Evolutionary conservation across 1,140 invertebrate species (phyloP).

Genomic region (Himalopsyche phryganea): DNA sequence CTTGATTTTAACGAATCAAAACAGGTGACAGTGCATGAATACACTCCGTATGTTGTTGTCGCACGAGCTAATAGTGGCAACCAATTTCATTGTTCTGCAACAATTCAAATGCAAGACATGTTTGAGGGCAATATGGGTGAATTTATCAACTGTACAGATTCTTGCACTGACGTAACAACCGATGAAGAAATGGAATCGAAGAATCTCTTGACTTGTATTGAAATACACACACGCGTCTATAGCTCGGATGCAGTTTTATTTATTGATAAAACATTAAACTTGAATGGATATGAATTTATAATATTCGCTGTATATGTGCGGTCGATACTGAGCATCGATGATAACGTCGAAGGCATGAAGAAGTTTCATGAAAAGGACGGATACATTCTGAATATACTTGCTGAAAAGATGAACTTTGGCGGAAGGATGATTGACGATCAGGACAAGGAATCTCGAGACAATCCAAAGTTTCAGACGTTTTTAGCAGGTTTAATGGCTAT

Average conservation of each 20-base stretch:
- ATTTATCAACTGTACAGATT: constrained; percentile 12
- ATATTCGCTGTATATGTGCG: constrained; percentile 9
- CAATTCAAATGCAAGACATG: constrained; percentile 6
- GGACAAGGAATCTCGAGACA: not conserved
- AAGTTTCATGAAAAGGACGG: constrained; percentile 26
- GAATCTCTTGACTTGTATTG: constrained; percentile 8
- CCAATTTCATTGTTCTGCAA: constrained; percentile 17
- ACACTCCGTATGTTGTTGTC: constrained; percentile 6
- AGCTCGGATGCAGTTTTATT: not conserved
- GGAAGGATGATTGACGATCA: constrained; percentile 1
- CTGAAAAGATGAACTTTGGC: constrained; percentile 24
- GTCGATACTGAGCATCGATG: constrained; percentile 4
- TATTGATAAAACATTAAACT: constrained; percentile 7
- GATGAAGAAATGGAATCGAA: not conserved
- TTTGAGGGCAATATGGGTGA: constrained; percentile 11
- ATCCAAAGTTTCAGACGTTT: constrained; percentile 6
- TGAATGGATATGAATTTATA: constrained; percentile 13
- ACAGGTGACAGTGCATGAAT: constrained; percentile 1
- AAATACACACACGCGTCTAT: not conserved
- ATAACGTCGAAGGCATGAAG: constrained; percentile 11
- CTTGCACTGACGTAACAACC: not conserved
- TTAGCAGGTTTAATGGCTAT: constrained; percentile 19
- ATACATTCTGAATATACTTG: constrained; percentile 14
- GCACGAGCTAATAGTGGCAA: not conserved
- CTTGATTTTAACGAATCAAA: constrained; percentile 1